phyloP scores from a whole-genome alignment of 2,113 vertebrate species.

The Neolamprologus variostigma region DNA sequence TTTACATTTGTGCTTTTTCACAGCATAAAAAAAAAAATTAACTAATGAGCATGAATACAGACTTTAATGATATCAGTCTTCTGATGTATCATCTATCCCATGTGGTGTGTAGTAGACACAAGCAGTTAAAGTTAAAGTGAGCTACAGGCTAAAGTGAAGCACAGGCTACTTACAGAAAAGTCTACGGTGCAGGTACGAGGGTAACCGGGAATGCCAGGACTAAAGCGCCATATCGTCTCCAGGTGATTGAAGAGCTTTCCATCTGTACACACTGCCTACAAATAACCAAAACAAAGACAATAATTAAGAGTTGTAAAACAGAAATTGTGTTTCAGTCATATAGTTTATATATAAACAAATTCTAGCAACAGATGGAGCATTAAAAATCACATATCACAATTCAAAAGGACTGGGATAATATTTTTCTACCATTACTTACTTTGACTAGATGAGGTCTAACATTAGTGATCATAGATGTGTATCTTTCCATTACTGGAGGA shows the following conservation, averaged over 20 bases:
- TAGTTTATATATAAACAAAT: neutral
- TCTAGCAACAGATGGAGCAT: neutral
- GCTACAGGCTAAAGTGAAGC: neutral
- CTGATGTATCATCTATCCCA: neutral
- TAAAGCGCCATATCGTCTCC: conserved; percentile 92
- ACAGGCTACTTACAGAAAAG: conserved; percentile 80
- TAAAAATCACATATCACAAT: neutral
- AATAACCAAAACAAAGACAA: neutral
- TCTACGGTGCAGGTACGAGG: conserved; percentile 93
- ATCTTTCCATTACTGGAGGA: conserved; percentile 84
- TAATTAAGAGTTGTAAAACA: neutral
- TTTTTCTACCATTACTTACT: conserved; percentile 61
- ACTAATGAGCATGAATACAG: neutral
- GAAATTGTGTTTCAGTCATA: neutral
- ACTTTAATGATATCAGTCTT: neutral
- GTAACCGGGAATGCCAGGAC: conserved; percentile 89
- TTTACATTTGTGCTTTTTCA: neutral
- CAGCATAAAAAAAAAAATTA: neutral
- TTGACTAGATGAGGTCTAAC: conserved; percentile 92
- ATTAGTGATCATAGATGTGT: conserved; percentile 87
- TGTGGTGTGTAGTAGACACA: neutral
- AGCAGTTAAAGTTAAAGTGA: neutral
- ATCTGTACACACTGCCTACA: conserved; percentile 87
- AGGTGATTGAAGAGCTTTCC: conserved; percentile 92
- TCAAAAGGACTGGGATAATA: neutral